Base-by-base conservation (phyloP, 2,113 vertebrate species). In the Malurus alboscapulatus region DNA sequence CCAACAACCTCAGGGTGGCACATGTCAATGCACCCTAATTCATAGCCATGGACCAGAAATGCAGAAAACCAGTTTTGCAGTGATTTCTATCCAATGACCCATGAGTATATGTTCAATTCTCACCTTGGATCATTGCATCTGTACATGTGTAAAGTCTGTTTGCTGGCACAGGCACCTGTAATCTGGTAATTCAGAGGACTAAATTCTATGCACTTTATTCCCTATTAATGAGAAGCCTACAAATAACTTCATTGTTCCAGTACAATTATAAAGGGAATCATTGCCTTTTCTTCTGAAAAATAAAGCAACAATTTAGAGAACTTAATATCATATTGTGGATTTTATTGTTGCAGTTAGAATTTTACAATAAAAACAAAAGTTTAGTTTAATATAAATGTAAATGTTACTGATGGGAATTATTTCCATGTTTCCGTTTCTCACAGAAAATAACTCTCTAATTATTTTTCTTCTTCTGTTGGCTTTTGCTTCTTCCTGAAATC, bases 301-400 rank as follows among this genome's bases (percentile, higher is more conserved):
- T 57, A 78, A 48, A 57, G 10, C 24, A 82, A 40, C 13, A 24
- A 50, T 24, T 71, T 75, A 72, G 0, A 3, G 29, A 93, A 75
- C 18, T 72, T 78, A 90, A 68, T 58, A 63, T 25, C 17, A 0
- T 7, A 26, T 38, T 90, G 30, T 57, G 14, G 4, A 12, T 48
- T 84, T 90, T 87, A 50, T 59, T 91, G 11, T 66, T 77, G 25
- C 62, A 87, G 61, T 72, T 84, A 47, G 34, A 51, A 82, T 84
- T 87, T 82, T 87, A 72, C 24, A 45, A 45, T 76, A 55, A 78
- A 91, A 90, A 54, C 10, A 7, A 45, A 79, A 44, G 21, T 34
- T 71, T 88, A 66, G 79, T 85, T 87, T 75, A 68, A 72, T 7
- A 9, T 61, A 73, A 81, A 51, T 81, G 68, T 57, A 68, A 87